Conservation (phyloP, 2,113 vertebrate species). For the Pluvianellus socialis region DNA sequence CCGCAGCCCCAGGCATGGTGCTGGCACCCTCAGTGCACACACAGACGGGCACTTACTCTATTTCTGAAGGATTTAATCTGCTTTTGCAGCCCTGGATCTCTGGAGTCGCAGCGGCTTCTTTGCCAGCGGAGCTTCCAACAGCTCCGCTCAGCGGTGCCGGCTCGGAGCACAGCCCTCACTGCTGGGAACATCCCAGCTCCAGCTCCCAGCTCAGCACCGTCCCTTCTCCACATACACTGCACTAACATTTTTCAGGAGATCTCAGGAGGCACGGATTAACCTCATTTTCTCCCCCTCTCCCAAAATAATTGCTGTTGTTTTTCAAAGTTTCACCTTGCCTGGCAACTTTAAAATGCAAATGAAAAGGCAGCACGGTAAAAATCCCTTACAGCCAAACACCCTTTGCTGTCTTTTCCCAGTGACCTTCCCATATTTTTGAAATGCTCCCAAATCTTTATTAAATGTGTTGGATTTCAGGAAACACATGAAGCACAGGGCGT, state of each 20-base stretch:
- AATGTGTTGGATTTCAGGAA: neutral
- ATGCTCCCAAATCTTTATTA: neutral
- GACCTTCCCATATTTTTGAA: neutral
- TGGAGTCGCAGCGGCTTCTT: neutral
- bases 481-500: neutral
- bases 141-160: constrained; percentile 45
- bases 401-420: neutral
- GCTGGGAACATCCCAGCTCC: neutral
- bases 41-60: accelerated
- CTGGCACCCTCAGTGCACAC: neutral
- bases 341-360: neutral
- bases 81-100: neutral
- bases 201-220: neutral
- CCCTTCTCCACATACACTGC: neutral
- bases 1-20: neutral
- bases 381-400: neutral
- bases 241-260: neutral
- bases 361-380: neutral
- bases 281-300: neutral
- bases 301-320: neutral
- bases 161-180: neutral
- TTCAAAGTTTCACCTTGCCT: accelerated
- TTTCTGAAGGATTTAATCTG: neutral
- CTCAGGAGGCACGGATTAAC: neutral
- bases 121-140: neutral